Percentiles rank a stretch among this genome's conserved stretches.
phyloP scores from a whole-genome alignment of 2,113 vertebrate species.

The Pedionomus torquatus region DNA sequence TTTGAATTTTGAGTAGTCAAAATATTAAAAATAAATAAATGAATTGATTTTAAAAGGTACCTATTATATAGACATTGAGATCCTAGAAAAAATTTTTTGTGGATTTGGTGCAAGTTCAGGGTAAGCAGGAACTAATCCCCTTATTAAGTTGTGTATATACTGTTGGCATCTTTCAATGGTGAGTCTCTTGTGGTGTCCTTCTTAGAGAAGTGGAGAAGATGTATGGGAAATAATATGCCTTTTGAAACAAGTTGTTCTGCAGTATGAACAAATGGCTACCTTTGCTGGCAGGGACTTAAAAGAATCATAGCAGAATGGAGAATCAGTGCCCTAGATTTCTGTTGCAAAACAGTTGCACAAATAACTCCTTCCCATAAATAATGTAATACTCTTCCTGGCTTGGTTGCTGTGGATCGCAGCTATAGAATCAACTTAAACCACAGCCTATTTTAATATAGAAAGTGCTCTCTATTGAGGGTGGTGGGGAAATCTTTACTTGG shows the following conservation, averaged over 20 bases:
- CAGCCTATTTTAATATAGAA: constrained; percentile 20
- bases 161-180: background rate
- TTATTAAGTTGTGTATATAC: background rate
- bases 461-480: background rate
- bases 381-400: constrained; percentile 47
- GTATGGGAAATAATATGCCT: background rate
- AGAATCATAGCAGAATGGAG: constrained; percentile 9
- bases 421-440: constrained; percentile 30
- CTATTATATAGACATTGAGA: background rate
- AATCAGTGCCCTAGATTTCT: constrained; percentile 49
- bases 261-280: background rate
- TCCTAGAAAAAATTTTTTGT: background rate
- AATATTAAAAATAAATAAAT: background rate
- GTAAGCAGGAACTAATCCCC: background rate
- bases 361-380: constrained; percentile 68
- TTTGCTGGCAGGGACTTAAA: background rate
- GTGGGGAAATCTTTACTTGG: background rate
- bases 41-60: background rate
- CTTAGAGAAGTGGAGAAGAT: background rate
- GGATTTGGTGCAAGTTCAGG: background rate
- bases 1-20: background rate
- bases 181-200: background rate
- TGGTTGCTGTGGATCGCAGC: constrained; percentile 36
- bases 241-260: background rate
- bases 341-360: constrained; percentile 45